Evolutionary conservation across 2,797 vertebrate species (phyloP), one percentile per base, ranked within the genome.

Genomic region (Gorsachius magnificus): DNA sequence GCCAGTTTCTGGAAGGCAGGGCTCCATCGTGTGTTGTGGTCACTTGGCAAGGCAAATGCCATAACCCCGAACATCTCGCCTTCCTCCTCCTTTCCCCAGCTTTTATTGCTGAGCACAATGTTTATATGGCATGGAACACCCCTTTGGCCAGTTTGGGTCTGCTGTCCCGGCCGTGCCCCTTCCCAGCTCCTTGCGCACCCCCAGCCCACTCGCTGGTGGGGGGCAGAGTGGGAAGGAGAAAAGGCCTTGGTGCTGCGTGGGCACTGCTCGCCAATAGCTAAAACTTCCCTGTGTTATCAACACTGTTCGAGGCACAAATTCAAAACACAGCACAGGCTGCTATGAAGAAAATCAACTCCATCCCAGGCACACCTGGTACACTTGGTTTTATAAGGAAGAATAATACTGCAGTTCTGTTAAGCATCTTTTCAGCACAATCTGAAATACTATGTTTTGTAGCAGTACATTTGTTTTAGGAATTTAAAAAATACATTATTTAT

Each of bases 21-120:
- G 14, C 56, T 81, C 22, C 14, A 5, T 45, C 26, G 25, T 2
- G 1, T 1, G 0, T 35, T 26, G 33, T 2, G 0, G 6, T 50
- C 50, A 11, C 20, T 46, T 43, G 33, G 41, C 51, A 86, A 74
- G 13, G 24, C 19, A 72, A 43, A 36, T 0, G 3, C 54, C 8
- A 5, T 53, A 28, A n/a, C 10, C 43, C 29, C 0, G 0, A 41
- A 17, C 3, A 2, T 85, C 9, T 13, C 50, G 17, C 7, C n/a
- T 63, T 71, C 35, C 15, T 79, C 24, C 8, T 70, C 29, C 28
- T 65, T 60, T 66, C 20, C 5, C 3, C 28, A 31, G 28, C 4
- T 69, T 76, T 64, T 85, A 17, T 26, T 69, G 36, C 24, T 41
- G 35, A 76, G 16, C 10, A 7, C 1, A 2, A 4, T 3, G 1